Percentiles rank a stretch among this genome's conserved stretches.
Evolutionary conservation across 2,113 vertebrate species (phyloP).

Genomic region (Tachuris rubrigastra): DNA sequence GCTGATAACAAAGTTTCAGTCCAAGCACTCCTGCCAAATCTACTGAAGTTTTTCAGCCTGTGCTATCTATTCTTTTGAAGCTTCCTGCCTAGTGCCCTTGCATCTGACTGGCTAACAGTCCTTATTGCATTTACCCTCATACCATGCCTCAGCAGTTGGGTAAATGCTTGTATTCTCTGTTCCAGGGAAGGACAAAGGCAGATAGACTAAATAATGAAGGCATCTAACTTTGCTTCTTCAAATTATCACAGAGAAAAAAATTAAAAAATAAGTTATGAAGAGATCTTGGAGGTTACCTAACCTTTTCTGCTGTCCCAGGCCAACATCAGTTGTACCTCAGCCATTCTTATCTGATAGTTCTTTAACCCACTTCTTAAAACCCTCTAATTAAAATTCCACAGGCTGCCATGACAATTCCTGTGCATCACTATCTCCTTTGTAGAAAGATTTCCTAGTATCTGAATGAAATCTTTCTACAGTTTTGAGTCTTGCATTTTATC

Average conservation of each 20-base stretch:
- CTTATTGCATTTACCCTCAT: background rate
- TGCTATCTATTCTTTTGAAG: slow-evolving; percentile 13
- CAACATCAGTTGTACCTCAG: background rate
- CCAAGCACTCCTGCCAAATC: slow-evolving; percentile 16
- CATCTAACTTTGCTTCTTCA: background rate
- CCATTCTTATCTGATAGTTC: background rate
- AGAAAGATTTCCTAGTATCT: background rate
- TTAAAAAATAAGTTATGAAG: background rate
- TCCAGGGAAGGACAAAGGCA: background rate
- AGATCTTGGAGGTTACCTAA: background rate
- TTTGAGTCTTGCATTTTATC: background rate
- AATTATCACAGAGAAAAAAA: background rate
- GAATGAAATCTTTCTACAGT: background rate
- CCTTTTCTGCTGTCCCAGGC: background rate
- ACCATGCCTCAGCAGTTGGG: background rate
- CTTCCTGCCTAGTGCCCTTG: background rate
- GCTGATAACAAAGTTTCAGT: slow-evolving; percentile 35
- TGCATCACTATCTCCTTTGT: background rate
- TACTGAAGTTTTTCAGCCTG: slow-evolving; percentile 1
- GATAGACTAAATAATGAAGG: background rate
- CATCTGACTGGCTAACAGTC: background rate
- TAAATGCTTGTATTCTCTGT: background rate
- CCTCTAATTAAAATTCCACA: background rate
- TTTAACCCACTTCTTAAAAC: background rate
- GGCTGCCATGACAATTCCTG: background rate